phyloP scores from a whole-genome alignment of 2,888 invertebrate species.

The Ashinkailepas kermadecensis region DNA sequence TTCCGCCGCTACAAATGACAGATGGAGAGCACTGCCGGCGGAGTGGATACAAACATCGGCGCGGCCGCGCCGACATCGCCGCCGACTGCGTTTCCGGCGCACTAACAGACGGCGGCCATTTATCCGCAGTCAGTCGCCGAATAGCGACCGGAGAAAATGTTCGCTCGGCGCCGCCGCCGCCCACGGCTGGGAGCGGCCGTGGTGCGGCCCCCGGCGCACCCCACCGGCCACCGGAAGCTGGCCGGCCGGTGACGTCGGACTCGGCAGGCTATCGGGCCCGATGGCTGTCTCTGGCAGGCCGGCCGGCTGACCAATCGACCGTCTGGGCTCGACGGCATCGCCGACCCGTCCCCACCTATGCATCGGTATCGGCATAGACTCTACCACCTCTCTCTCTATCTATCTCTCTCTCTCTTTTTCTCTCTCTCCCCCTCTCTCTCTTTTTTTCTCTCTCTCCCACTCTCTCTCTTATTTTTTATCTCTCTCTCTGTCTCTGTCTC shows the following conservation, averaged over 20 bases:
- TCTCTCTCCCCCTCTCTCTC: too few species aligned
- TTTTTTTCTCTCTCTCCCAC: too few species aligned
- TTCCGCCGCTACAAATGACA: background rate
- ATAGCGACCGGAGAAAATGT: background rate
- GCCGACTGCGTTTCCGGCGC: background rate
- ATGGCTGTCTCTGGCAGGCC: background rate
- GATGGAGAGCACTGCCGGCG: background rate
- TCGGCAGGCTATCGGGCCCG: background rate
- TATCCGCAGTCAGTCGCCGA: background rate
- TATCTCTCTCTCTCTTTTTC: too few species aligned
- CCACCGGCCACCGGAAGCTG: background rate
- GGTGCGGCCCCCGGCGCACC: background rate
- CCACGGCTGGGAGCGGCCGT: background rate
- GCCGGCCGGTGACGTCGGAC: too few species aligned
- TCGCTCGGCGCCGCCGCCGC: background rate
- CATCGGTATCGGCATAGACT: too few species aligned
- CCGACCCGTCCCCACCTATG: background rate
- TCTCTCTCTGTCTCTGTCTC: too few species aligned
- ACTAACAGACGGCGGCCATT: slow-evolving; percentile 1
- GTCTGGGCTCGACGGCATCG: background rate
- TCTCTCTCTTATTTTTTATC: too few species aligned
- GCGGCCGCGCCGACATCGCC: background rate
- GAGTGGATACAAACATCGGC: background rate
- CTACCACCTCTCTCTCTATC: too few species aligned
- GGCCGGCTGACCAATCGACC: background rate